phyloP scores from a whole-genome alignment of 2,113 vertebrate species.

The Ptilonorhynchus violaceus region DNA sequence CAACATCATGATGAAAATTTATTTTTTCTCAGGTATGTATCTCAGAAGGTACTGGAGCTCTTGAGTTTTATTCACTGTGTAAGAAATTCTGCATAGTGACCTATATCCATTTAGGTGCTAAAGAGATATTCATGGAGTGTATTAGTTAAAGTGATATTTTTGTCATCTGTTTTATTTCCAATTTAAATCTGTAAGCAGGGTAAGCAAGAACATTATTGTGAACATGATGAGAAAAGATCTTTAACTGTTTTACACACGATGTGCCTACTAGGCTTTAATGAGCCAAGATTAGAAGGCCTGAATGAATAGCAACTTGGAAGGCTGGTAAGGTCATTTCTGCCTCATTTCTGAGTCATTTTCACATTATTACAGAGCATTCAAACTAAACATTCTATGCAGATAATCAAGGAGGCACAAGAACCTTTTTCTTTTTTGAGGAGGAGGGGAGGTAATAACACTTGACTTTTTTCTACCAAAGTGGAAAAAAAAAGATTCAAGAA shows the following conservation, averaged over 20 bases:
- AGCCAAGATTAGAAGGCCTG: background rate
- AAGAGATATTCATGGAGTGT: background rate
- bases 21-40: background rate
- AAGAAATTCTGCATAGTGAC: background rate
- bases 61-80: background rate
- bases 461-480: background rate
- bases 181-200: background rate
- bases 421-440: background rate
- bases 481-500: background rate
- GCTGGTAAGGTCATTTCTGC: background rate
- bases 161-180: background rate
- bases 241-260: background rate
- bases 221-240: background rate
- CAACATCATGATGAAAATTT: background rate
- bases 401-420: background rate
- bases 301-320: background rate
- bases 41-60: background rate
- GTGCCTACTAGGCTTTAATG: background rate
- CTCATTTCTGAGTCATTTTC: background rate
- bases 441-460: accelerated
- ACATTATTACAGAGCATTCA: background rate
- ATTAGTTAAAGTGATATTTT: background rate
- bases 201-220: background rate
- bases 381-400: background rate
- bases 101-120: background rate